Conservation (phyloP, 2,113 vertebrate genomes). For the Antennarius striatus region DNA sequence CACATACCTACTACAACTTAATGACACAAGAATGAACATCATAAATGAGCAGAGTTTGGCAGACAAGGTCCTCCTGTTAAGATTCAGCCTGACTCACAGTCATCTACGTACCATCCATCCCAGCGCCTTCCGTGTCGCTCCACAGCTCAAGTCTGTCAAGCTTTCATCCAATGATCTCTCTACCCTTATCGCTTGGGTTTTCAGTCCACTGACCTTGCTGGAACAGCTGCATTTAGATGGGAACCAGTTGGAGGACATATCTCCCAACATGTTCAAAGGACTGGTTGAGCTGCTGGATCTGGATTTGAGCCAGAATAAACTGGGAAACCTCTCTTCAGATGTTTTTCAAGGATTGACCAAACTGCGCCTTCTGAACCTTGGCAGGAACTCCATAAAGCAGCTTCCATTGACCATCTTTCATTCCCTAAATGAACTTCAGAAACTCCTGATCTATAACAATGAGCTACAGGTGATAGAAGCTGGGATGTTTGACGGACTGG, state of each 20-base stretch:
- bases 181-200: constrained; percentile 73
- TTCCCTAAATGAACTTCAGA: constrained; percentile 74
- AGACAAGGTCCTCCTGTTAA: constrained; percentile 70
- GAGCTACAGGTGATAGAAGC: constrained; percentile 74
- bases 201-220: constrained; percentile 75
- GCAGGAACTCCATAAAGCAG: constrained; percentile 78
- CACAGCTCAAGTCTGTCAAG: constrained; percentile 80
- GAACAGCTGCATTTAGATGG: constrained; percentile 79
- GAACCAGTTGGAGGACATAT: constrained; percentile 76
- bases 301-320: constrained; percentile 80
- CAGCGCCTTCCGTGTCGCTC: constrained; percentile 76
- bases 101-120: constrained; percentile 79
- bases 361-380: constrained; percentile 81
- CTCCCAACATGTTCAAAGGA: constrained; percentile 73
- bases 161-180: constrained; percentile 79
- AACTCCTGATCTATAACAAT: constrained; percentile 81
- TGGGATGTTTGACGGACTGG: constrained; percentile 76
- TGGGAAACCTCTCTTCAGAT: constrained; percentile 48
- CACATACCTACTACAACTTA: constrained; percentile 65
- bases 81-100: constrained; percentile 78
- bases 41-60: constrained; percentile 78
- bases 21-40: constrained; percentile 43
- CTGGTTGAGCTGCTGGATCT: constrained; percentile 75
- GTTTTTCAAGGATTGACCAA: constrained; percentile 77
- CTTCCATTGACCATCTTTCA: constrained; percentile 80